Evolutionary conservation across 2,888 invertebrate genomes (phyloP), one percentile per base, ranked within the genome.

Genomic region (Epinotia demarniana): DNA sequence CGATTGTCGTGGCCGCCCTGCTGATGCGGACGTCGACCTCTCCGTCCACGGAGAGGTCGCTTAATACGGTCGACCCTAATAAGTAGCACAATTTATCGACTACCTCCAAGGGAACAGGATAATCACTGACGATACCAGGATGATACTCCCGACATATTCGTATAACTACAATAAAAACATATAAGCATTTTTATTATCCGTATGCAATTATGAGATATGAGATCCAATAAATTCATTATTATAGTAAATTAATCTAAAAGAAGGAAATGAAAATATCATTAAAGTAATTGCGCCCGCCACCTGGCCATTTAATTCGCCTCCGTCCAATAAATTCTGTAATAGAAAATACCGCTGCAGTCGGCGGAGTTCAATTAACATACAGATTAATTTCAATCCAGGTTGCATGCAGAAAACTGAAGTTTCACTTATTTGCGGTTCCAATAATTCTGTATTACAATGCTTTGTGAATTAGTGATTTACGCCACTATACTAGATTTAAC

Each of bases 341-440:
- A 77, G 77, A 78, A 80, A 79, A 80, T 80, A 81, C 77, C 79
- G 74, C 73, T 79, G 72, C 79, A 76, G 74, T 71, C 72, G 70
- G 49, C 75, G 76, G 77, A 60, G 78, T 73, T 61, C 72, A 80
- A 85, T 85, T 85, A 83, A 83, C 83, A 85, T 85, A 80, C 79
- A 85, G 81, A 85, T 84, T 80, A 84, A 84, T 84, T 81, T 78
- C 63, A 78, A 78, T 80, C 18, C 55, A 19, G 49, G 5, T 63
- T 43, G 33, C 46, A 61, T 60, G 49, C 8, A 49, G 23, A 49
- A 61, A 46, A n/a, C 61, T n/a, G 39, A 23, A 46, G 39, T 0
- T 19, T 1, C 23, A 49, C 64, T 72, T 53, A 66, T 66, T 72
- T 67, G 43, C 61, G 64, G 72, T 13, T 33, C 0, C 39, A 62